phyloP scores from a whole-genome alignment of 2,888 invertebrate species.

The Silvanus unidentatus region DNA sequence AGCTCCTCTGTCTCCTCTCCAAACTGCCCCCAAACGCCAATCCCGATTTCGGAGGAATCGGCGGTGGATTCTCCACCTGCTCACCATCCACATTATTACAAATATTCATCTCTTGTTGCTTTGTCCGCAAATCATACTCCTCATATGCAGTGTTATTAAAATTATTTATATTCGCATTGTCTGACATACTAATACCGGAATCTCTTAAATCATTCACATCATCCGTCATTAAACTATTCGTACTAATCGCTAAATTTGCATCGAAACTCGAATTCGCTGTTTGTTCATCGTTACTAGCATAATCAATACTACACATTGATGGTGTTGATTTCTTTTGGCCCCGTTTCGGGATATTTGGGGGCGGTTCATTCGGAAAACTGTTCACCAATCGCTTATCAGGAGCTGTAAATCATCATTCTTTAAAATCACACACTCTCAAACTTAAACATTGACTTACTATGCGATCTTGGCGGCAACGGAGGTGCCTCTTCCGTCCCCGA shows the following conservation, averaged over 20 bases:
- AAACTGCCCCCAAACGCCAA: slow-evolving; percentile 22
- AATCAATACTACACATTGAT: slow-evolving; percentile 46
- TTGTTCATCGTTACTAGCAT: slow-evolving; percentile 48
- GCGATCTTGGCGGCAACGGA: slow-evolving; percentile 74
- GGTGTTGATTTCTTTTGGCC: slow-evolving; percentile 47
- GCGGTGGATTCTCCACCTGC: slow-evolving; percentile 41
- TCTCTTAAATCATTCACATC: slow-evolving; percentile 50
- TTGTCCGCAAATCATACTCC: slow-evolving; percentile 40
- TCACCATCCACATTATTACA: slow-evolving; percentile 33
- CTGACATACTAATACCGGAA: slow-evolving; percentile 49
- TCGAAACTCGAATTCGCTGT: slow-evolving; percentile 24
- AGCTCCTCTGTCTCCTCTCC: slow-evolving; percentile 24
- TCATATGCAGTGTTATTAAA: slow-evolving; percentile 45
- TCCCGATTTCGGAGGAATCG: slow-evolving; percentile 38
- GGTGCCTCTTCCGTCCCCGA: slow-evolving; percentile 59
- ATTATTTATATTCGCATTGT: slow-evolving; percentile 41
- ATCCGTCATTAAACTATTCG: slow-evolving; percentile 28
- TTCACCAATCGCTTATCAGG: slow-evolving; percentile 52
- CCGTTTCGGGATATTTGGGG: slow-evolving; percentile 45
- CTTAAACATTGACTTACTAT: slow-evolving; percentile 49
- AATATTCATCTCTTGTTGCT: slow-evolving; percentile 43
- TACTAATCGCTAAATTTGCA: slow-evolving; percentile 36
- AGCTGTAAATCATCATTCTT: slow-evolving; percentile 46
- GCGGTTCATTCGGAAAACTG: slow-evolving; percentile 42
- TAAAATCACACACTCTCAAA: slow-evolving; percentile 5